A percentile compares a stretch with the other conserved stretches of the same genome.
Evolutionary conservation across 2,888 invertebrate genomes (phyloP).

Genomic region (Azorinus chamasolen): DNA sequence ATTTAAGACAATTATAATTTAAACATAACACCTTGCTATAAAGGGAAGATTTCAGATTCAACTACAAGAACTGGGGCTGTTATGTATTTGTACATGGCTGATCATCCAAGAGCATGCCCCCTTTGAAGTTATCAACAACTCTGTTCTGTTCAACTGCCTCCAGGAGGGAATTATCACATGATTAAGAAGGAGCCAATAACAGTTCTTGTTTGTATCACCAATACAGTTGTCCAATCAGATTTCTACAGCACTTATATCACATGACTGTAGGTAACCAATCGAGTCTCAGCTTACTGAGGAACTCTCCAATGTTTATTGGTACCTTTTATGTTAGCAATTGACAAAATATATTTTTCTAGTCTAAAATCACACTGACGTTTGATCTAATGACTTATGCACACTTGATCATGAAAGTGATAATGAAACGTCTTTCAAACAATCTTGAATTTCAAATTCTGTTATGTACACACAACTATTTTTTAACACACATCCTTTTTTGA

Average conservation of each 20-base stretch:
- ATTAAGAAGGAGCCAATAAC: constrained; percentile 41
- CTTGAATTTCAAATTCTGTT: constrained; percentile 5
- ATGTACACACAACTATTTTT: constrained; percentile 9
- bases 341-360: constrained; percentile 7
- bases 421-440: constrained; percentile 3
- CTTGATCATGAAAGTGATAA: constrained; percentile 9
- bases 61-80: too few species aligned
- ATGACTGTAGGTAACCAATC: constrained; percentile 32
- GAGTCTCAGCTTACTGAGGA: constrained; percentile 13
- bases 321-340: constrained; percentile 26
- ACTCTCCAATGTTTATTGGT: constrained; percentile 20
- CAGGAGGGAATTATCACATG: constrained; percentile 35
- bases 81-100: too few species aligned
- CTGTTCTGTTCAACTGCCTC: too few species aligned
- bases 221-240: constrained; percentile 41
- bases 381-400: constrained; percentile 1
- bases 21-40: too few species aligned
- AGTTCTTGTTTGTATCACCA: constrained; percentile 48
- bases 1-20: too few species aligned
- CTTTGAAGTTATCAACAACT: too few species aligned
- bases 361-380: constrained; percentile 9
- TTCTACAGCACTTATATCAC: constrained; percentile 51
- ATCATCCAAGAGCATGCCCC: too few species aligned
- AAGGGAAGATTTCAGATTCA: too few species aligned
- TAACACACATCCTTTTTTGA: too few species aligned